Evolutionary conservation across 2,113 vertebrate species (phyloP).

Genomic region (Pachycephala philippinensis): DNA sequence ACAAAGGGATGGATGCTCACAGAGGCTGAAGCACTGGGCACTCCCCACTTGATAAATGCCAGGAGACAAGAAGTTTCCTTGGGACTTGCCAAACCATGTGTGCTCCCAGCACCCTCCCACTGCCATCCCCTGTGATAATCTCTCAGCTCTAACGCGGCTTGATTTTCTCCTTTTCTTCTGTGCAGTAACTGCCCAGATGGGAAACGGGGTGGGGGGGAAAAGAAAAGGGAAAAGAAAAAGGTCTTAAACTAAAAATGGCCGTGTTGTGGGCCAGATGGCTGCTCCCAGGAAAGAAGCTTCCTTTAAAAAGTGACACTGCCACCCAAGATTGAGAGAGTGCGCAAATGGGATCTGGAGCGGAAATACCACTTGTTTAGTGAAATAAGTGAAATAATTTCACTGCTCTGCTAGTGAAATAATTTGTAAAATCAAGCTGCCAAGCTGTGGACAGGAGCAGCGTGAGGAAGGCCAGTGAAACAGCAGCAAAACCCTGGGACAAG

Average conservation of each 20-base stretch:
- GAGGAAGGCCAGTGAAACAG: neutral
- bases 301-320: neutral
- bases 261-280: neutral
- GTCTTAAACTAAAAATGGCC: neutral
- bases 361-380: neutral
- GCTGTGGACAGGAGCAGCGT: neutral
- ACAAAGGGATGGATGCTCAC: neutral
- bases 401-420: neutral
- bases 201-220: neutral
- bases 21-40: neutral
- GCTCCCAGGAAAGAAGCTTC: conserved; percentile 23
- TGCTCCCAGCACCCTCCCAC: neutral
- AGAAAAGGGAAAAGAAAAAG: neutral
- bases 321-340: neutral
- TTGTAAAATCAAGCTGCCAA: neutral
- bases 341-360: neutral
- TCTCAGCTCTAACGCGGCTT: neutral
- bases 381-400: no score
- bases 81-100: neutral
- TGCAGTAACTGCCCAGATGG: conserved; percentile 50
- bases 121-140: neutral
- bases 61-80: neutral
- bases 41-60: neutral
- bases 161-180: neutral
- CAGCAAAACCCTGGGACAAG: neutral